A percentile compares a stretch with the other conserved stretches of the same genome.
Evolutionary conservation across 2,888 invertebrate genomes (phyloP).

Genomic region (Oscheius sp.): DNA sequence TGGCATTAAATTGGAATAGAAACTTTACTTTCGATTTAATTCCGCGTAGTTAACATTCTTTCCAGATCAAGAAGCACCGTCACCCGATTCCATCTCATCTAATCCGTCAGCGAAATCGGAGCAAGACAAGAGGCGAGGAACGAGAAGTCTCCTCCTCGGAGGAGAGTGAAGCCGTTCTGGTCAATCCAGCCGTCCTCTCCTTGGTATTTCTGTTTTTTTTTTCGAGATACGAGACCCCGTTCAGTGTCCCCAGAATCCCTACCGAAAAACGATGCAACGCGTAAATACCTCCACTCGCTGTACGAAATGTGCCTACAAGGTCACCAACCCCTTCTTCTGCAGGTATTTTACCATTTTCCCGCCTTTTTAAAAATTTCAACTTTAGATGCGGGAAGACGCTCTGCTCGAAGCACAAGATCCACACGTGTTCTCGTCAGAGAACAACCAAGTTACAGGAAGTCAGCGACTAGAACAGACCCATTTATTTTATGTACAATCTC

Average conservation of each 20-base stretch:
- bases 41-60: background rate
- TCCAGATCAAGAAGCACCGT: slow-evolving; percentile 31
- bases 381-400: slow-evolving; percentile 49
- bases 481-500: background rate
- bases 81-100: slow-evolving; percentile 15
- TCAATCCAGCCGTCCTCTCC: slow-evolving; percentile 8
- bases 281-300: slow-evolving; percentile 35
- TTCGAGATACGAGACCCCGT: background rate
- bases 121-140: slow-evolving; percentile 30
- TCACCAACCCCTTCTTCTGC: slow-evolving; percentile 42
- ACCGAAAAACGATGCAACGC: slow-evolving; percentile 12
- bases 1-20: too few species aligned
- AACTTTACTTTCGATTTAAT: too few species aligned
- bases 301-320: slow-evolving; percentile 43
- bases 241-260: slow-evolving; percentile 9
- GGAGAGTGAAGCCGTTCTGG: slow-evolving; percentile 20
- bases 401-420: slow-evolving; percentile 42
- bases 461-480: slow-evolving; percentile 35
- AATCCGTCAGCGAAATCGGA: slow-evolving; percentile 19
- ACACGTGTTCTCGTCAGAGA: slow-evolving; percentile 35
- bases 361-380: background rate
- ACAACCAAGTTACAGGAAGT: slow-evolving; percentile 38
- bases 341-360: slow-evolving; percentile 33
- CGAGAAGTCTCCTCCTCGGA: slow-evolving; percentile 34
- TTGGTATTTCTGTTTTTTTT: background rate